Evolutionary conservation across 92 coral and sea anemone genomes (phyloP).

Genomic region (Palythoa grandis): DNA sequence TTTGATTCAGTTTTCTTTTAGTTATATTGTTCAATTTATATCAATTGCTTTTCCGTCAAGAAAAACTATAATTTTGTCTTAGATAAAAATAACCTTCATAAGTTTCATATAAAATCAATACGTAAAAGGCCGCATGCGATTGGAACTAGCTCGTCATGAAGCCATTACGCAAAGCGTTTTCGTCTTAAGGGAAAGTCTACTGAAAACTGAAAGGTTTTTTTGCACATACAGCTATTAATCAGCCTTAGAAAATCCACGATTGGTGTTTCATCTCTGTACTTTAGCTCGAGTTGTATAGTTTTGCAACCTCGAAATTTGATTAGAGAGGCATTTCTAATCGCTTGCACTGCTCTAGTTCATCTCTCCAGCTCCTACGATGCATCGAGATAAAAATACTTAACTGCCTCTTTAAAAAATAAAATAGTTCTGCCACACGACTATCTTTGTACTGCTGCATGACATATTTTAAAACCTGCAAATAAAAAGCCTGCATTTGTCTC

Average conservation of each 20-base stretch:
- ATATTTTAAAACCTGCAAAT: neutral
- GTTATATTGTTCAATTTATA: too few relatives aligned
- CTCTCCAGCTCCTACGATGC: neutral
- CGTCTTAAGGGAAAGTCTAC: too few relatives aligned
- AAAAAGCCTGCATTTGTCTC: constrained; percentile 3
- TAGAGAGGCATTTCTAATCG: constrained; percentile 24
- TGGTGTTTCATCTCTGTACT: neutral
- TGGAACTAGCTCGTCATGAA: too few relatives aligned
- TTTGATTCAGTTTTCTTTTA: neutral
- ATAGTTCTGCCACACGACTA: constrained; percentile 19
- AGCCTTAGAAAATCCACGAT: constrained; percentile 8
- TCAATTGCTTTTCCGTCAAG: too few relatives aligned
- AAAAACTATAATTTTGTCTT: too few relatives aligned
- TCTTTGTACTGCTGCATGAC: constrained; percentile 3
- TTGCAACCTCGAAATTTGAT: constrained; percentile 30
- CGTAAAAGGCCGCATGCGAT: too few relatives aligned
- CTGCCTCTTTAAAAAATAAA: constrained; percentile 40
- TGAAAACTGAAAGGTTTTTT: too few relatives aligned
- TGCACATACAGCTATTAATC: neutral
- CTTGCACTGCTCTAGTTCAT: neutral
- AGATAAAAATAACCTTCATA: too few relatives aligned
- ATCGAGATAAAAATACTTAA: neutral
- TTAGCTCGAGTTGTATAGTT: neutral
- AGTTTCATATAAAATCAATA: too few relatives aligned
- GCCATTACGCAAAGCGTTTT: neutral